These are phyloP conservation scores for Thryonomys swinderianus DNA, from an alignment of 2,113 vertebrate species.

Conservation along the genomic window DNA sequence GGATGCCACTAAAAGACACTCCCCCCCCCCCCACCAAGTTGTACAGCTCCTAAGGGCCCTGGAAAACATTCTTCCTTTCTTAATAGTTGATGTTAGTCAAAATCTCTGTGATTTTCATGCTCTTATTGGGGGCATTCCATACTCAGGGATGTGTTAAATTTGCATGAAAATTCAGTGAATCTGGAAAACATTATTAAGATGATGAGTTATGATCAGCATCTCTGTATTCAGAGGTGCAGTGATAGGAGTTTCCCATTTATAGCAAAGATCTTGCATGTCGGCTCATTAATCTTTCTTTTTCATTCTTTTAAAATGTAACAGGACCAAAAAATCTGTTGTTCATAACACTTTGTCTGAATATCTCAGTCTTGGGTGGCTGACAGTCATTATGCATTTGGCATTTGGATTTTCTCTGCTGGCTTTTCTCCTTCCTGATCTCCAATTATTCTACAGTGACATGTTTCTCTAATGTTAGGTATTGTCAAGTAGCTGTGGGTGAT, in stretches of 20 bases:
- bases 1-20: not conserved
- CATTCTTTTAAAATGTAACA: slow-evolving; percentile 41
- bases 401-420: not conserved
- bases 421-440: not conserved
- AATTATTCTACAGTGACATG: not conserved
- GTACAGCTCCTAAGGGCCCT: not conserved
- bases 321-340: slow-evolving; percentile 5
- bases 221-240: slow-evolving; percentile 55
- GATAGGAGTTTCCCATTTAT: slow-evolving; percentile 62
- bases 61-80: not conserved
- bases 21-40: not conserved
- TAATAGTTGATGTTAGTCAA: slow-evolving; percentile 73
- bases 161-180: slow-evolving; percentile 70
- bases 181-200: slow-evolving; percentile 74
- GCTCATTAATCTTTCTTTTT: slow-evolving; percentile 53
- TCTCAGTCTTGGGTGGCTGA: not conserved
- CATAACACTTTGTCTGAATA: not conserved
- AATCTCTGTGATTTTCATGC: slow-evolving; percentile 75
- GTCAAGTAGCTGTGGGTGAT: not conserved
- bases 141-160: slow-evolving; percentile 73
- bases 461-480: not conserved
- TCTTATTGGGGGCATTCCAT: slow-evolving; percentile 65
- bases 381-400: not conserved
- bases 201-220: slow-evolving; percentile 67
- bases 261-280: slow-evolving; percentile 21